Evolutionary conservation across 2,888 invertebrate genomes (phyloP).

Genomic region (Exephanes ischioxanthus): DNA sequence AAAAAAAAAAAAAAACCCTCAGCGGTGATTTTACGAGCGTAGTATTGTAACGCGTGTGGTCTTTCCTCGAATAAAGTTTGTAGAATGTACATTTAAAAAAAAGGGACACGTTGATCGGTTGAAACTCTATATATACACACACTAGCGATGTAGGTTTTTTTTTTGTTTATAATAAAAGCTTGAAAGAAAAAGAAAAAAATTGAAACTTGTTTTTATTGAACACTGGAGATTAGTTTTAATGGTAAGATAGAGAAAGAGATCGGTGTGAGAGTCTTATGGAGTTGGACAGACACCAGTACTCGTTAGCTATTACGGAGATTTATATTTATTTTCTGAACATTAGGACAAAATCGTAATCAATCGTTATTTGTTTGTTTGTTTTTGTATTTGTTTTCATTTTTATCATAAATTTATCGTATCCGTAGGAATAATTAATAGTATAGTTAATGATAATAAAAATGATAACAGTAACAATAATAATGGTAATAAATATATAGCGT

Average conservation of each 20-base stretch:
- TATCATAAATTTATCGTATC: conserved; percentile 81
- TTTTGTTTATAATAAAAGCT: conserved; percentile 62
- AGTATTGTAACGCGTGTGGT: conserved; percentile 21
- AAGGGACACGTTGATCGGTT: conserved; percentile 30
- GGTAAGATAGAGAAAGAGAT: conserved; percentile 5
- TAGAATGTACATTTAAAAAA: conserved; percentile 49
- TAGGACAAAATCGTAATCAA: conserved; percentile 82
- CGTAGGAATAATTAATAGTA: conserved; percentile 78
- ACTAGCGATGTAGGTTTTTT: conserved; percentile 52
- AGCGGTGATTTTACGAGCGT: conserved; percentile 12
- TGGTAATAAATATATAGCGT: conserved; percentile 74
- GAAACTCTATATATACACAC: conserved; percentile 40
- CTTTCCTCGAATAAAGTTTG: conserved; percentile 44
- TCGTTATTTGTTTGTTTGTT: conserved; percentile 70
- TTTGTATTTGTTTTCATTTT: conserved; percentile 60
- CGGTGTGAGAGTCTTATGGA: conserved; percentile 30
- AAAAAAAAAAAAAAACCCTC: conserved; percentile 29
- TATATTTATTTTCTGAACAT: conserved; percentile 82
- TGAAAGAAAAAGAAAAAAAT: conserved; percentile 31
- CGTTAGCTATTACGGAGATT: conserved; percentile 73
- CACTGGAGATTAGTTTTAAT: conserved; percentile 11
- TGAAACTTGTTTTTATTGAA: conserved; percentile 16
- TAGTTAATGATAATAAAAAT: conserved; percentile 60
- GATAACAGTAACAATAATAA: conserved; percentile 66
- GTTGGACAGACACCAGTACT: conserved; percentile 44